Evolutionary conservation across 2,888 invertebrate genomes (phyloP).

Genomic region (Dermolepida albohirtum): DNA sequence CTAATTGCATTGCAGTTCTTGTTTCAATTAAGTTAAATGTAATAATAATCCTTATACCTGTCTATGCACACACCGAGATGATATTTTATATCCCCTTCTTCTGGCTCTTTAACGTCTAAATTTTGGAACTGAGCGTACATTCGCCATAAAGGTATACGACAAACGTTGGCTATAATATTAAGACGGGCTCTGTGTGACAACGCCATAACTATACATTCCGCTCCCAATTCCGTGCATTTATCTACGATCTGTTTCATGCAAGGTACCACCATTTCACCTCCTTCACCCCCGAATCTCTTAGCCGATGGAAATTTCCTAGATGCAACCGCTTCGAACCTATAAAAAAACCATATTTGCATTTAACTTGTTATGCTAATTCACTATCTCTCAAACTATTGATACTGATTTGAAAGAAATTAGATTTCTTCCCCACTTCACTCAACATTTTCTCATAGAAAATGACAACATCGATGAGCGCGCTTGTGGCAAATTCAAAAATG

Average conservation of each 20-base stretch:
- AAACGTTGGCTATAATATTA: slow-evolving; percentile 60
- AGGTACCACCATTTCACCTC: slow-evolving; percentile 57
- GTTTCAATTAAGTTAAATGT: too few species aligned
- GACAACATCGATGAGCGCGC: too few species aligned
- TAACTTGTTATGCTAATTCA: too few species aligned
- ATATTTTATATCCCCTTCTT: slow-evolving; percentile 87
- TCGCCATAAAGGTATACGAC: slow-evolving; percentile 21
- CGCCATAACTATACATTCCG: slow-evolving; percentile 56
- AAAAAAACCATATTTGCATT: neutral
- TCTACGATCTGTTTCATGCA: slow-evolving; percentile 55
- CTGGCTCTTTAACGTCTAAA: slow-evolving; percentile 59
- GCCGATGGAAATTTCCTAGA: slow-evolving; percentile 57
- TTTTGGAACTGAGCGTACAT: slow-evolving; percentile 29
- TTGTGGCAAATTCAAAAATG: too few species aligned
- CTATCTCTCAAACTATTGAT: too few species aligned
- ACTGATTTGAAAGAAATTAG: too few species aligned
- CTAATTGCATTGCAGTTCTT: too few species aligned
- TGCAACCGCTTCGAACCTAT: slow-evolving; percentile 55
- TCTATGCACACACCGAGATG: slow-evolving; percentile 86
- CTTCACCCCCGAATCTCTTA: slow-evolving; percentile 59
- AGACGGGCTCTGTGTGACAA: slow-evolving; percentile 63
- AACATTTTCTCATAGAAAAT: too few species aligned
- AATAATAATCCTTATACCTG: slow-evolving; percentile 61
- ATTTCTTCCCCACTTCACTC: too few species aligned
- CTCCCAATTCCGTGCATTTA: slow-evolving; percentile 55